Percentiles rank a stretch among this genome's conserved stretches.
phyloP scores from a whole-genome alignment of 2,888 invertebrate species.

The Abrostola triplasia region DNA sequence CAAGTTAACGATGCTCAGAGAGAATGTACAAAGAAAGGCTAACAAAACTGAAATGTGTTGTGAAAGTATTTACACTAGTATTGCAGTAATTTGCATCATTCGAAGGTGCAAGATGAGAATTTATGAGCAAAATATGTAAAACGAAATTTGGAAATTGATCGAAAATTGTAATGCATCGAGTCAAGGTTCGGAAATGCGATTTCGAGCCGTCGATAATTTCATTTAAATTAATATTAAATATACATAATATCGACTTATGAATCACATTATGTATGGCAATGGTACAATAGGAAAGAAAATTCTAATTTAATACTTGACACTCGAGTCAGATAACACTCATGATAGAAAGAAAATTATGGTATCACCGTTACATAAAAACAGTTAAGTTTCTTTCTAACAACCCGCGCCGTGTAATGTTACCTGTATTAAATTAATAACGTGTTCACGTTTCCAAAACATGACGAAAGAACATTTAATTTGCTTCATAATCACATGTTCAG shows the following conservation, averaged over 20 bases:
- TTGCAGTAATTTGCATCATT: slow-evolving; percentile 15
- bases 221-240: too few relatives aligned
- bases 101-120: slow-evolving; percentile 11
- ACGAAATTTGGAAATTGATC: slow-evolving; percentile 3
- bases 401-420: slow-evolving; percentile 1
- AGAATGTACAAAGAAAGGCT: slow-evolving; percentile 7
- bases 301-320: too few relatives aligned
- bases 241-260: too few relatives aligned
- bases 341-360: not conserved
- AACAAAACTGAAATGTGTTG: slow-evolving; percentile 15
- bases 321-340: not conserved
- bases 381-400: not conserved
- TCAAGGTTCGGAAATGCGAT: too few relatives aligned
- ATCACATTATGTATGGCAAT: too few relatives aligned
- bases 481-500: slow-evolving; percentile 20
- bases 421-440: slow-evolving; percentile 2
- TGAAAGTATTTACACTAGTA: slow-evolving; percentile 11
- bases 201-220: too few relatives aligned
- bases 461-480: slow-evolving; percentile 4
- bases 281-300: too few relatives aligned
- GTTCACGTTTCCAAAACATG: slow-evolving; percentile 6
- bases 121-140: slow-evolving; percentile 7
- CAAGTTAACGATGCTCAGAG: slow-evolving; percentile 11
- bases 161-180: too few relatives aligned
- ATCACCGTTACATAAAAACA: not conserved